Evolutionary conservation across 1,140 invertebrate genomes (phyloP), one percentile per base, ranked within the genome.

Genomic region (Ceratosolen solmsi): DNA sequence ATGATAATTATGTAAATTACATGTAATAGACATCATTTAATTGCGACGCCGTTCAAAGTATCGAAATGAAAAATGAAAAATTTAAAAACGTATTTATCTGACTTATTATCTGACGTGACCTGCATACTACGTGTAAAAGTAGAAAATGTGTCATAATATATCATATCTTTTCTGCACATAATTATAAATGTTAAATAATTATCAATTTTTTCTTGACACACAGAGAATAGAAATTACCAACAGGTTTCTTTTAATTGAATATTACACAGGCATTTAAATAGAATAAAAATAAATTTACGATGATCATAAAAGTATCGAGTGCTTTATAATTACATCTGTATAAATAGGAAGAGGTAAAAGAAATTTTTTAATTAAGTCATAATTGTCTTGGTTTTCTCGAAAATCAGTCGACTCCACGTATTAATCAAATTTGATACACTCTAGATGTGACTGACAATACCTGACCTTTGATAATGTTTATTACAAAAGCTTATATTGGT

Each of bases 401-500:
- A 68, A 68, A 38, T 68, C 11, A 38, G 0, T 38, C 25, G 9
- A 8, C 8, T 30, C 60, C 20, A 2, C 17, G 20, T 13, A 36
- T 36, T n/a, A 63, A 5, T 54, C 11, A 2, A 33, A 33, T 9
- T 33, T 11, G 2, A 33, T 33, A 33, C 9, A 54, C 2, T 54
- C 2, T 17, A 20, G 2, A 13, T 1, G 0, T n/a, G 17, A 36
- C 0, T 33, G 17, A 68, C 63, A 22, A 13, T 33, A 68, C 63
- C 63, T 68, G 63, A 68, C 63, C 63, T 38, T 36, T 68, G 63
- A 68, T 68, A 68, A 68, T 20, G 33, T 68, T 68, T 38, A 68
- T 38, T 68, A 38, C 63, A 68, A 68, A 68, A 5, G 36, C 27
- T 30, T 15, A 20, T 15, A 63, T n/a, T n/a, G n/a, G n/a, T 63